Base-by-base conservation (phyloP, 2,113 vertebrate species). In the Podarcis raffonei region DNA sequence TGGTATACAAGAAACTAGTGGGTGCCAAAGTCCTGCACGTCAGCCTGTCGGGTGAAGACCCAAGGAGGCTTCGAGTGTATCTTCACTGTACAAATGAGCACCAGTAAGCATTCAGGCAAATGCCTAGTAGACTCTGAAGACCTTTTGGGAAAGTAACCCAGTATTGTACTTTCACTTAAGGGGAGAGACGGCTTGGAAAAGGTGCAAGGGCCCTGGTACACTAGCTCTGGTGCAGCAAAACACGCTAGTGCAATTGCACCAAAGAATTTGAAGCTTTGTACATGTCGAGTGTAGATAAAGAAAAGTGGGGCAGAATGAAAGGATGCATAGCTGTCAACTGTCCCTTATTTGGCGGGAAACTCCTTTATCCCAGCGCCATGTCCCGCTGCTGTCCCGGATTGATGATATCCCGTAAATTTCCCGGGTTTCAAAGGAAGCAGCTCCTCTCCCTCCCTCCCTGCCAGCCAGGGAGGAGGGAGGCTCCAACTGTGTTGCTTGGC, bases 1-100 rank as follows among this genome's bases (percentile, higher is more conserved):
- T 99, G 62, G 95, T 99, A 42, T 98, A 98, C 92, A 99, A 99
- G 97, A 97, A 96, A 39, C 96, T 99, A 12, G 98, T 99, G 18
- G 99, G 99, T 74, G 96, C 95, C 53, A 97, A 95, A 59, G 99
- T 99, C 78, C 90, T 99, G 87, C 93, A 90, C 13, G 93, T 96
- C 0, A 18, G 83, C 18, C 91, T 96, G 85, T 80, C 23, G 6
- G 92, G 92, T 74, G 74, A 80, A 0, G 1, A 94, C 0, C 59
- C 95, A 86, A 90, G 11, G 72, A 95, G 91, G 53, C 95, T 98
- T 27, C 96, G 99, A 0, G 92, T 98, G 9, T 99, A 99, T 87
- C 97, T 99, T 90, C 98, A 99, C 86, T 99, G 99, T 90, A 96
- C 98, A 0, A 98, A 97, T 62, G 88, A 39, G 35, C 94, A 95